A percentile compares a stretch with the other conserved stretches of the same genome.
phyloP scores from a whole-genome alignment of 2,888 invertebrate species.

The Heliconius ismenius region DNA sequence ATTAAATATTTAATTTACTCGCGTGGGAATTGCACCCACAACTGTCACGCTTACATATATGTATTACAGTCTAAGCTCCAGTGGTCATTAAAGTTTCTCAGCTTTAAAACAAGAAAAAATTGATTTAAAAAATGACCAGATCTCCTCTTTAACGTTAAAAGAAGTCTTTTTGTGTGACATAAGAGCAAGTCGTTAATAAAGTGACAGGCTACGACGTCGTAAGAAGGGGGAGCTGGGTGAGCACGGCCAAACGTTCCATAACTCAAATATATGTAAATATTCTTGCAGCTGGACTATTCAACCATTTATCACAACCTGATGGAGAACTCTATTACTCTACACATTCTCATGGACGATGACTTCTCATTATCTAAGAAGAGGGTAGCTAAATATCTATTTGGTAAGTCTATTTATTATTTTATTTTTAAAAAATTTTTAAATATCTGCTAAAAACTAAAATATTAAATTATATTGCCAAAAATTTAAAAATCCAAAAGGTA shows the following conservation, averaged over 20 bases:
- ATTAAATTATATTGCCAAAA: background rate
- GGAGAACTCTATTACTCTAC: slow-evolving; percentile 90
- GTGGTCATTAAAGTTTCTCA: too few species aligned
- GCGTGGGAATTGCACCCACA: too few species aligned
- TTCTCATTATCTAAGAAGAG: slow-evolving; percentile 88
- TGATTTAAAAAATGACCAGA: too few species aligned
- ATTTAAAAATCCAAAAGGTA: background rate
- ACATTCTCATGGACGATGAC: slow-evolving; percentile 91
- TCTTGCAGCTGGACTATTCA: slow-evolving; percentile 88
- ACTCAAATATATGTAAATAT: background rate
- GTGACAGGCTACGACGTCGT: background rate
- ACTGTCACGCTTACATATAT: too few species aligned
- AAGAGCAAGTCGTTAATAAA: background rate
- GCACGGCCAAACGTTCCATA: too few species aligned
- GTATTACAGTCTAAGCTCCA: too few species aligned
- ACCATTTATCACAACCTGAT: slow-evolving; percentile 90
- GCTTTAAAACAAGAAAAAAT: too few species aligned
- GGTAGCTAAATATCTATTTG: slow-evolving; percentile 88
- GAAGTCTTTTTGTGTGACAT: background rate
- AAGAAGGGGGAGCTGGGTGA: background rate
- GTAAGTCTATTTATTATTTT: slow-evolving; percentile 68
- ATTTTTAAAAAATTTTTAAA: background rate
- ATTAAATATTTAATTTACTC: too few species aligned
- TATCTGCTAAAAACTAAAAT: background rate
- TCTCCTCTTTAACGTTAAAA: too few species aligned